These are phyloP conservation scores for Drosophila subobscura DNA, from an alignment of 1,140 invertebrate genomes.

Conservation along the genomic window DNA sequence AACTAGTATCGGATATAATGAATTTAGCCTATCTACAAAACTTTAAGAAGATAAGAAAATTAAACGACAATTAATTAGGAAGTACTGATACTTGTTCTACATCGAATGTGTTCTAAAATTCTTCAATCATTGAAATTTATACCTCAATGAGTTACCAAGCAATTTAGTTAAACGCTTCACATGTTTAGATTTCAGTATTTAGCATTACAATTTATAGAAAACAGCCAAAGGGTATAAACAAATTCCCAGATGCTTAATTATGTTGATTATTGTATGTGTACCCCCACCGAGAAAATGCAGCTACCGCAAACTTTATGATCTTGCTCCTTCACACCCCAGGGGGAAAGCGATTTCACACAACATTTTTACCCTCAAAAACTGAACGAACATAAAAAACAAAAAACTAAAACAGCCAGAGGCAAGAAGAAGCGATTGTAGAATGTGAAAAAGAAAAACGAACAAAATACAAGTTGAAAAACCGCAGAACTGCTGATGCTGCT, in stretches of 20 bases:
- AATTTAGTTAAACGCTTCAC: background rate
- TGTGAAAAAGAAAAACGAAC: slow-evolving; percentile 48
- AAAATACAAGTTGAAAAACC: slow-evolving; percentile 60
- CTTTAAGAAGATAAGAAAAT: too few species aligned
- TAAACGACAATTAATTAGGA: too few species aligned
- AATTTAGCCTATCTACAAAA: too few species aligned
- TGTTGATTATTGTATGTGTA: slow-evolving; percentile 1
- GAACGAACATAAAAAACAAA: slow-evolving; percentile 57
- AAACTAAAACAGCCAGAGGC: slow-evolving; percentile 12
- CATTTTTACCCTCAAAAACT: slow-evolving; percentile 52
- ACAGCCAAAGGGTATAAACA: slow-evolving; percentile 17
- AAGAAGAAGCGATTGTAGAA: slow-evolving; percentile 36
- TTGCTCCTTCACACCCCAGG: slow-evolving; percentile 1
- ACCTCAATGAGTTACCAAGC: too few species aligned
- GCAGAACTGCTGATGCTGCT: slow-evolving; percentile 28
- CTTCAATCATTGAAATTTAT: too few species aligned
- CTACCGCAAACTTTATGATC: slow-evolving; percentile 19
- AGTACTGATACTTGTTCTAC: too few species aligned
- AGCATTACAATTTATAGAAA: background rate
- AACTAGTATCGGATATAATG: too few species aligned
- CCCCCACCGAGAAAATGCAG: background rate
- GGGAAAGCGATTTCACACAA: slow-evolving; percentile 48
- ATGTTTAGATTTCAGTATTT: background rate
- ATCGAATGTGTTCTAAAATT: too few species aligned
- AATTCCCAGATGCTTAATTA: slow-evolving; percentile 8